A percentile compares a stretch with the other conserved stretches of the same genome.
phyloP scores from a whole-genome alignment of 2,888 invertebrate species.

The Chrysotoxum bicinctum region DNA sequence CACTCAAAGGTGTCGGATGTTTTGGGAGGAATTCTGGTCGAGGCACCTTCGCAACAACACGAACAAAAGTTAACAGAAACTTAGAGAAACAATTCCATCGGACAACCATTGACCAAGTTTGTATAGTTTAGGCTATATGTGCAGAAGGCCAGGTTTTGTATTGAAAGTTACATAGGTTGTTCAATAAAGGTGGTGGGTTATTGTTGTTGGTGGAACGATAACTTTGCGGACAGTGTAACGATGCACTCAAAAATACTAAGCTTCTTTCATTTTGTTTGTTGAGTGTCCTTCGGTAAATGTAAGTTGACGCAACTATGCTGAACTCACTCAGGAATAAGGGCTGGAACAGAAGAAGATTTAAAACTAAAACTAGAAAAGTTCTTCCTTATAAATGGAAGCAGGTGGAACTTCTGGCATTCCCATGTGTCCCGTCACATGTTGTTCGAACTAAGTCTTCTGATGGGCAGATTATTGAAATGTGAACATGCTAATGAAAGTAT shows the following conservation, averaged over 20 bases:
- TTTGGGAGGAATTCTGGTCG: conserved; percentile 26
- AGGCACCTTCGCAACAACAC: background rate
- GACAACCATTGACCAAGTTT: conserved; percentile 50
- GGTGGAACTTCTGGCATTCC: background rate
- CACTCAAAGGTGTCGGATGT: conserved; percentile 54
- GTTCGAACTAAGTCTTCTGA: background rate
- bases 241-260: conserved; percentile 12
- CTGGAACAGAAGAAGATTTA: background rate
- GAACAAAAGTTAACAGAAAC: conserved; percentile 47
- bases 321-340: background rate
- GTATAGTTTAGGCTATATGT: background rate
- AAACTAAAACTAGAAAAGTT: conserved; percentile 9
- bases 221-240: background rate
- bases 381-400: background rate
- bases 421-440: too few species aligned
- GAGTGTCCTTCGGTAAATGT: background rate
- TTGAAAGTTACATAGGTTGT: background rate
- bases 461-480: background rate
- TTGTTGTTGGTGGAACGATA: background rate
- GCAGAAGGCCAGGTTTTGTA: background rate
- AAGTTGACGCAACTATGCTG: conserved; percentile 4
- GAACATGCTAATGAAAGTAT: background rate
- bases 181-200: background rate
- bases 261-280: conserved; percentile 6
- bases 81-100: conserved; percentile 49